Evolutionary conservation across 2,888 invertebrate species (phyloP).

Genomic region (Ypsolopha sequella): DNA sequence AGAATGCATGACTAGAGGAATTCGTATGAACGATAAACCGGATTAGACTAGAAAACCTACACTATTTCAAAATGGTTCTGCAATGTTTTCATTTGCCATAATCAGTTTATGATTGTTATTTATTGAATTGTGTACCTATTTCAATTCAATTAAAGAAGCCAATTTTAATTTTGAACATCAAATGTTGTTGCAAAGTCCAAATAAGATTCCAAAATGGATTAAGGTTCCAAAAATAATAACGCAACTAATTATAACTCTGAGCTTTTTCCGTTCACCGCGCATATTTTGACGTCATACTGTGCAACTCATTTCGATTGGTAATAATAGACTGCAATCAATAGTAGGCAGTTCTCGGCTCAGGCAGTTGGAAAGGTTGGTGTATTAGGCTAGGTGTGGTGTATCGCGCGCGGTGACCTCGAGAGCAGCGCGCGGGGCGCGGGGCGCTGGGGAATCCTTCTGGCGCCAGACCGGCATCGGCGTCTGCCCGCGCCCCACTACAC

Average conservation of each 20-base stretch:
- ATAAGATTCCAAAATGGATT: neutral
- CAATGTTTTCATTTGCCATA: neutral
- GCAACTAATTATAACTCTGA: no score
- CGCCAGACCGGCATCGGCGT: conserved; percentile 69
- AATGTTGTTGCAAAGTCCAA: neutral
- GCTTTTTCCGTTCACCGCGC: no score
- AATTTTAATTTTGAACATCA: neutral
- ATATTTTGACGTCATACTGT: neutral
- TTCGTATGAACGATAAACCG: neutral
- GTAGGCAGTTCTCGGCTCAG: neutral
- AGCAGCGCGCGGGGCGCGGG: conserved; percentile 34
- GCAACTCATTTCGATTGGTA: neutral
- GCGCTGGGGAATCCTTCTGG: conserved; percentile 72
- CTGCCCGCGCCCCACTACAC: conserved; percentile 48
- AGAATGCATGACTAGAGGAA: neutral
- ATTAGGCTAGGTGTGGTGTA: conserved; percentile 3
- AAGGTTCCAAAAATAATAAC: neutral
- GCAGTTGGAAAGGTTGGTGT: neutral
- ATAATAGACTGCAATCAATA: conserved; percentile 3
- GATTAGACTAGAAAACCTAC: neutral
- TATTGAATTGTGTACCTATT: neutral
- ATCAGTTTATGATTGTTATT: neutral
- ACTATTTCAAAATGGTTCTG: neutral
- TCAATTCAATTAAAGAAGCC: no score
- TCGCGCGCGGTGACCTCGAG: conserved; percentile 37